These are phyloP conservation scores for Sarotherodon lohbergeri DNA, from an alignment of 2,113 vertebrate species.

Conservation along the genomic window DNA sequence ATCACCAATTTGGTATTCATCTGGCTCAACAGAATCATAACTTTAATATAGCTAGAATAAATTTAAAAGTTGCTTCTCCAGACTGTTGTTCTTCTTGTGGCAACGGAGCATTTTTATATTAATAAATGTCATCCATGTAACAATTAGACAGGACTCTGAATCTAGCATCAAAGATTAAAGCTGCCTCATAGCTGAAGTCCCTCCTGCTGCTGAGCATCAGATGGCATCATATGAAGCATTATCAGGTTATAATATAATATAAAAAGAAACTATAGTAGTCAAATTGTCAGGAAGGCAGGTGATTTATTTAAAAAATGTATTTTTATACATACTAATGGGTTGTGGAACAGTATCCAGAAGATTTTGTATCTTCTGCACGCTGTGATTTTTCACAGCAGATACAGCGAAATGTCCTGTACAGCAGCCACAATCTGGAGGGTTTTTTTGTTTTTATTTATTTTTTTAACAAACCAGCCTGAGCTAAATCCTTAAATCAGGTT, in stretches of 20 bases:
- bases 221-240: background rate
- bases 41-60: background rate
- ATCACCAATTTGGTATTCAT: background rate
- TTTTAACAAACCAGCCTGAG: background rate
- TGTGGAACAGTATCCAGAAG: background rate
- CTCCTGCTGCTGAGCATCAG: background rate
- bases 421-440: background rate
- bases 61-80: background rate
- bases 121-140: background rate
- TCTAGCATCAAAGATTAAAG: background rate
- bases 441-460: background rate
- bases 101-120: background rate
- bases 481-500: background rate
- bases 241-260: too few species aligned
- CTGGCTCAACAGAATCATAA: background rate
- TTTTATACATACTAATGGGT: background rate
- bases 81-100: background rate
- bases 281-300: too few species aligned
- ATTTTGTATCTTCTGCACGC: background rate
- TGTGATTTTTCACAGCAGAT: background rate
- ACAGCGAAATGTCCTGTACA: background rate
- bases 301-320: too few species aligned
- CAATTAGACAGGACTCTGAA: background rate
- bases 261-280: too few species aligned
- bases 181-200: background rate